These are phyloP conservation scores for Fabriciana adippe DNA, from an alignment of 2,888 invertebrate genomes.

Conservation along the genomic window DNA sequence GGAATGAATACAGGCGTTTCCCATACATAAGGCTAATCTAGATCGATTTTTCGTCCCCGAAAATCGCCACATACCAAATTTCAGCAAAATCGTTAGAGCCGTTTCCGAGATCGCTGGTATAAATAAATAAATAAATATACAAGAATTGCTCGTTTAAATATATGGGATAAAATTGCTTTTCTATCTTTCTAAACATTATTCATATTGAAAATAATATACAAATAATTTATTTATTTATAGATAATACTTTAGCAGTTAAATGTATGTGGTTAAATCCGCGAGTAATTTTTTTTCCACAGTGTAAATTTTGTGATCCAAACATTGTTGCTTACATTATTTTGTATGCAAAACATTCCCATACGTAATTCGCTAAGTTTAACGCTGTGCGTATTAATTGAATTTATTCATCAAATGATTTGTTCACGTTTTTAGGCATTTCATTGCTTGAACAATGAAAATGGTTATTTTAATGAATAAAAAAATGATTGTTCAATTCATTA, in stretches of 20 bases:
- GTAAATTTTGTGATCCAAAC: conserved; percentile 23
- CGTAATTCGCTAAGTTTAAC: conserved; percentile 40
- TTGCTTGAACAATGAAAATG: conserved; percentile 9
- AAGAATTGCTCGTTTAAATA: too few species aligned
- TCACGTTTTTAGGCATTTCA: conserved; percentile 20
- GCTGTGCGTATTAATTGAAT: conserved; percentile 39
- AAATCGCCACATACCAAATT: too few species aligned
- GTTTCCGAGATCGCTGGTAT: too few species aligned
- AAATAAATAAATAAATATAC: too few species aligned
- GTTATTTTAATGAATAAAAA: too few species aligned
- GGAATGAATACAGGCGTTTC: too few species aligned
- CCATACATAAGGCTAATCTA: too few species aligned
- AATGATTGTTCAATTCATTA: neutral
- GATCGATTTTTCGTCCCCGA: too few species aligned
- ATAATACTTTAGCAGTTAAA: conserved; percentile 1
- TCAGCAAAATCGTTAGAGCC: too few species aligned
- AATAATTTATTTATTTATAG: neutral
- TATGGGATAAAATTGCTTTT: too few species aligned
- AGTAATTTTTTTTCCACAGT: conserved; percentile 20
- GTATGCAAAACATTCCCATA: conserved; percentile 36
- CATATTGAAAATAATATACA: neutral
- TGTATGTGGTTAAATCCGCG: conserved; percentile 18
- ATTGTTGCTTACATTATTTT: conserved; percentile 33
- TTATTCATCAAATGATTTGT: conserved; percentile 34
- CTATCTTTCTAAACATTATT: too few species aligned